A percentile compares a stretch with the other conserved stretches of the same genome.
These are phyloP conservation scores for Catharus fuscescens DNA, from an alignment of 2,113 vertebrate genomes.

Conservation along the genomic window DNA sequence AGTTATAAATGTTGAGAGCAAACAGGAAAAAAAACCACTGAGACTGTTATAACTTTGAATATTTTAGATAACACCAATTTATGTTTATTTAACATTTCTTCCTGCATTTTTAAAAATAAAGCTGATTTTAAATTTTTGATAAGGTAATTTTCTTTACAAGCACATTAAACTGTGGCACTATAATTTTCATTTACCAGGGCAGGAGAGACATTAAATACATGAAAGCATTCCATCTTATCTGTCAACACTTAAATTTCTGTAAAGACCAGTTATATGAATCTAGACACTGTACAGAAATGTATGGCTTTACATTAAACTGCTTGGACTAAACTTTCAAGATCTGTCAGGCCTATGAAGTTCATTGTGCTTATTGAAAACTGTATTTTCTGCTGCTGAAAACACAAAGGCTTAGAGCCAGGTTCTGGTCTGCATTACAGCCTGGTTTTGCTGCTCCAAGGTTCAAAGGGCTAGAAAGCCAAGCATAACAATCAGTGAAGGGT, in stretches of 20 bases:
- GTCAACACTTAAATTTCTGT: conserved; percentile 17
- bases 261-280: background rate
- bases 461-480: background rate
- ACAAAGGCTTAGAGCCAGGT: background rate
- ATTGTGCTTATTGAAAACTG: background rate
- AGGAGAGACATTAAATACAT: conserved; percentile 36
- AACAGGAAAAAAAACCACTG: background rate
- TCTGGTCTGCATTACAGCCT: background rate
- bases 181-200: conserved; percentile 41
- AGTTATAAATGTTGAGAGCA: conserved; percentile 36
- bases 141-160: conserved; percentile 48
- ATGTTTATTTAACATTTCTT: conserved; percentile 58
- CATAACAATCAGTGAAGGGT: background rate
- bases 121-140: conserved; percentile 53
- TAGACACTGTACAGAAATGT: background rate
- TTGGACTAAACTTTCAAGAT: background rate
- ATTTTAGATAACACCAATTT: conserved; percentile 43
- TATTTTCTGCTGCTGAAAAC: conserved; percentile 34
- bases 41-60: conserved; percentile 46
- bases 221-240: conserved; percentile 46
- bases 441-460: background rate
- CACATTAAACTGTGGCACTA: background rate
- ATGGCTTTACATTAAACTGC: conserved; percentile 4
- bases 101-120: conserved; percentile 53
- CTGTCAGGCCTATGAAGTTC: background rate